Evolutionary conservation across 2,888 invertebrate genomes (phyloP), one percentile per base, ranked within the genome.

Genomic region (Eucera pruinosa): DNA sequence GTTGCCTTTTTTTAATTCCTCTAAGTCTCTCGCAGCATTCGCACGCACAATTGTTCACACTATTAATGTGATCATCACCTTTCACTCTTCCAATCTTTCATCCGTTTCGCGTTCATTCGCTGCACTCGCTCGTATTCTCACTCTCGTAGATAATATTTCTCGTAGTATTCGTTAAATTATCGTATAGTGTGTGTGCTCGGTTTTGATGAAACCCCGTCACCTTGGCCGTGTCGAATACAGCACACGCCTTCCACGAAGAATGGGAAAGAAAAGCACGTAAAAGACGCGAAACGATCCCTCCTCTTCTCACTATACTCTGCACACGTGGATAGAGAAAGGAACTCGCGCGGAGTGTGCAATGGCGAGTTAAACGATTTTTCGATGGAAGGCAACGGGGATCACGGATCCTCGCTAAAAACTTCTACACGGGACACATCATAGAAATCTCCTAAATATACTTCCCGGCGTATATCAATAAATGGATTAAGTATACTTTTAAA

Each of bases 361-460:
- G 33, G 6, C 54, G 33, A 54, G 15, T 11, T 36, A 36, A 18
- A 43, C 20, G n/a, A 47, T 4, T 20, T 6, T 57, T 61, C 64
- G 64, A 61, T 71, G 58, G 48, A 67, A 25, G 60, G 45, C 23
- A 27, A 36, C 27, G 18, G 60, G 54, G 4, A 25, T 58, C 58
- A 30, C 72, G 15, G 55, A 69, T 81, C 47, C 58, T 74, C 62
- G 71, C 76, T 81, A 78, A 71, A 57, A 74, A 64, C 39, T 25
- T 65, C 73, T 77, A 68, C 73, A 65, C 65, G 73, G 82, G 83
- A 81, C 68, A 60, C 18, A 48, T 36, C 57, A 45, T 64, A 68
- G 15, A 83, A 78, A 83, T 74, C 71, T 81, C 60, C 80, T 83
- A 84, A 55, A 80, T 78, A 85, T 72, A 80, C 70, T 77, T 78